Evolutionary conservation across 2,113 vertebrate species (phyloP).

Genomic region (Lathamus discolor): DNA sequence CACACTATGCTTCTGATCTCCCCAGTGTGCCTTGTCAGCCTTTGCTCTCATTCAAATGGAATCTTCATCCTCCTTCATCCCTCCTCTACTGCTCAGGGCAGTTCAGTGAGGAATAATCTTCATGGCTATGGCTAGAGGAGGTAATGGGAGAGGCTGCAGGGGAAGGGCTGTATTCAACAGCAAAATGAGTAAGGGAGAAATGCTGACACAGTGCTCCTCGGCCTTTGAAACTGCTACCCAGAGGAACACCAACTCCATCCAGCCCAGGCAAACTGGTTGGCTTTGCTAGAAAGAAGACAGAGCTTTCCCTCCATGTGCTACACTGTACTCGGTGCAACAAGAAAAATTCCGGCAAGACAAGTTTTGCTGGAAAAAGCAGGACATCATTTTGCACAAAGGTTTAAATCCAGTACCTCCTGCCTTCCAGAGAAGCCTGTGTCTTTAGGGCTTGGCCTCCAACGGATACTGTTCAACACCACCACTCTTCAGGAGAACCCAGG

Average conservation of each 20-base stretch:
- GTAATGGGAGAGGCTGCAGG: not conserved
- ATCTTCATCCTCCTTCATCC: not conserved
- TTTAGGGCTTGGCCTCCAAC: not conserved
- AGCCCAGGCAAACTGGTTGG: not conserved
- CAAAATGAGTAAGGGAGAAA: not conserved
- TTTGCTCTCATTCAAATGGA: fast-evolving
- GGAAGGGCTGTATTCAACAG: not conserved
- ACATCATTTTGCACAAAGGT: not conserved
- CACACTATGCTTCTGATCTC: not conserved
- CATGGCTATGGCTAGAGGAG: not conserved
- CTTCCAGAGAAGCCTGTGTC: not conserved
- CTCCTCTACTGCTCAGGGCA: not conserved
- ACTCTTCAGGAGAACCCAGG: not conserved
- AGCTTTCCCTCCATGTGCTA: not conserved
- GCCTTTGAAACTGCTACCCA: not conserved
- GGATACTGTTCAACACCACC: not conserved
- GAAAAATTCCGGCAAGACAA: not conserved
- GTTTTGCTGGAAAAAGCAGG: not conserved
- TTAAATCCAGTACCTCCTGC: not conserved
- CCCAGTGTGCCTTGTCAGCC: not conserved
- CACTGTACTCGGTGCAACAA: not conserved
- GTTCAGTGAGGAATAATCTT: not conserved
- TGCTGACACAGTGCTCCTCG: not conserved
- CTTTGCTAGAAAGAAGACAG: not conserved
- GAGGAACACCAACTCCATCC: not conserved